phyloP scores from a whole-genome alignment of 37 sponge, comb jelly and placozoan species.

The Halisarca cf. caerulea region DNA sequence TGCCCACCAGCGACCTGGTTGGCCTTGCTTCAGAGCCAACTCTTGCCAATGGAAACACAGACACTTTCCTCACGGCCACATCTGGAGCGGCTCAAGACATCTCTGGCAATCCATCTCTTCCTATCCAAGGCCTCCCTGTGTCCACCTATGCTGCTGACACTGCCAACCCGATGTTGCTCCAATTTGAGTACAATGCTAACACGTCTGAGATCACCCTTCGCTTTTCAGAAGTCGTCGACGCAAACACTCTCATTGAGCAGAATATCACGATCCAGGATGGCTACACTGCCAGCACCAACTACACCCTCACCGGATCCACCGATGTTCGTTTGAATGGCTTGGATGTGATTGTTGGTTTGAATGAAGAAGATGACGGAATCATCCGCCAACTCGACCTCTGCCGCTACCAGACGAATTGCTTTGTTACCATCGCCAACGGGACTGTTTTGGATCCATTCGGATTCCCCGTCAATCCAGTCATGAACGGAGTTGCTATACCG shows the following conservation, averaged over 20 bases:
- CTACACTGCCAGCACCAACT: slow-evolving; percentile 29
- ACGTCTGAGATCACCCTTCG: slow-evolving; percentile 44
- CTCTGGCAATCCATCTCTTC: slow-evolving; percentile 56
- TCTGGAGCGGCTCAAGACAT: slow-evolving; percentile 58
- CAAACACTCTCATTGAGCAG: slow-evolving; percentile 48
- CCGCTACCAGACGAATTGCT: slow-evolving; percentile 49
- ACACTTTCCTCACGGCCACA: slow-evolving; percentile 56
- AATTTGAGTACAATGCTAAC: slow-evolving; percentile 70
- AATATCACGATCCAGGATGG: slow-evolving; percentile 72
- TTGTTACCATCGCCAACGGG: slow-evolving; percentile 51
- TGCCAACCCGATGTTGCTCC: slow-evolving; percentile 57
- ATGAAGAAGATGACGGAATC: slow-evolving; percentile 51
- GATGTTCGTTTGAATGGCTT: slow-evolving; percentile 20
- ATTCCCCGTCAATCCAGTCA: slow-evolving; percentile 49
- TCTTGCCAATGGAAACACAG: slow-evolving; percentile 48
- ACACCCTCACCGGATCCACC: slow-evolving; percentile 45
- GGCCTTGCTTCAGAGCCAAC: not conserved
- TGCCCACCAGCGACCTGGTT: not conserved
- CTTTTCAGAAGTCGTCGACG: slow-evolving; percentile 83
- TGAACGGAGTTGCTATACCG: slow-evolving; percentile 60
- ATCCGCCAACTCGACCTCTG: slow-evolving; percentile 71
- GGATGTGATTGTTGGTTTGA: slow-evolving; percentile 49
- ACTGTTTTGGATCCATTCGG: slow-evolving; percentile 73
- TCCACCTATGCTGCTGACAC: slow-evolving; percentile 55
- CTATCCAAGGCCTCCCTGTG: slow-evolving; percentile 53